A percentile compares a stretch with the other conserved stretches of the same genome.
These are phyloP conservation scores for Anagyrus pseudococci DNA, from an alignment of 2,888 invertebrate genomes.

Conservation along the genomic window DNA sequence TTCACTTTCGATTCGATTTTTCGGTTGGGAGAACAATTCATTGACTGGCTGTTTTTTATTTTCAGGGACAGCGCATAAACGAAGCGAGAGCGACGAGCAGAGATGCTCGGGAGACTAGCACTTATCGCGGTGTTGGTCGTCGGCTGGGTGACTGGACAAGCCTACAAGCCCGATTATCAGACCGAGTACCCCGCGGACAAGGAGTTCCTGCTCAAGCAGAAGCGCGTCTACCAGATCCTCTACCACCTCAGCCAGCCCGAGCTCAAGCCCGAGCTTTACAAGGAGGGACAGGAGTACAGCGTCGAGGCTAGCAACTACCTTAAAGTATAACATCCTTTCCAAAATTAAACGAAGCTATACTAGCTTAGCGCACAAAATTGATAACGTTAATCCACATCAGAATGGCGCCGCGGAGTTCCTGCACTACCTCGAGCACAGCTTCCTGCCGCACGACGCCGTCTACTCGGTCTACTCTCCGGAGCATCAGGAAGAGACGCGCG, in stretches of 20 bases:
- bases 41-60: not conserved
- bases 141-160: conserved; percentile 39
- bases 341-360: not conserved
- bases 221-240: conserved; percentile 51
- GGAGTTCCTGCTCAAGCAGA: conserved; percentile 52
- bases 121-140: conserved; percentile 44
- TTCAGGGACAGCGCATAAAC: not conserved
- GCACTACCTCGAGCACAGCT: conserved; percentile 57
- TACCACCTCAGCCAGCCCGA: conserved; percentile 50
- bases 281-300: conserved; percentile 47
- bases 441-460: conserved; percentile 63
- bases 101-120: conserved; percentile 43
- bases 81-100: conserved; percentile 1
- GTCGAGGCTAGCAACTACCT: conserved; percentile 48
- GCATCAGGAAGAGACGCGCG: conserved; percentile 50
- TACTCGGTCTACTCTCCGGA: conserved; percentile 61
- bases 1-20: too few species aligned
- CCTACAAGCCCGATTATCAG: conserved; percentile 41
- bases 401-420: conserved; percentile 57
- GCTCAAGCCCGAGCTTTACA: conserved; percentile 45
- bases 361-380: too few species aligned
- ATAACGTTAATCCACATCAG: conserved; percentile 41
- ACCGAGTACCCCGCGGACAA: conserved; percentile 47
- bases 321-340: conserved; percentile 46
- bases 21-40: too few species aligned